Base-by-base conservation (phyloP, 1,140 invertebrate genomes). In the Brachionus sp. region DNA sequence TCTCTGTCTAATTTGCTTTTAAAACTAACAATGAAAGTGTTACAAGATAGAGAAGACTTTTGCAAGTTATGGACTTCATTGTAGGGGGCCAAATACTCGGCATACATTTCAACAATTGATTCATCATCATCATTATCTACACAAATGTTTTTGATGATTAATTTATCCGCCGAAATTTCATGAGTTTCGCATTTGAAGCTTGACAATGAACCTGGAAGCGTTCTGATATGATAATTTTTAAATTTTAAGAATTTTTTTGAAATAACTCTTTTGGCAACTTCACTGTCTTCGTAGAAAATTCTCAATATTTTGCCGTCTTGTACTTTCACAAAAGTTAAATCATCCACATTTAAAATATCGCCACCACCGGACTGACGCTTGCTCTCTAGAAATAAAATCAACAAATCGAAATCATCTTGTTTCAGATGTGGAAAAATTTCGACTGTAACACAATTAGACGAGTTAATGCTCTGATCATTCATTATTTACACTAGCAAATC, bases 61-160 rank as follows among this genome's bases (percentile, higher is more conserved):
- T 44, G 70, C 39, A 75, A 29, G 39, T 73, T 10, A 19, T 19
- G 7, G 3, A 50, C 19, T 46, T 75, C 39, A 29, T 75, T 75
- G 10, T 75, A 39, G 12, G 70, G 42, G 13, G 70, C 39, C 19
- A 75, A 46, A 46, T 75, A 33, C 19, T 75, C 70, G 25, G 70
- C 70, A 16, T 75, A 75, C 70, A 75, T 75, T 75, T 46, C 16
- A 25, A 75, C 19, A 13, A 75, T 75, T 7, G 70, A 75, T 13
- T 75, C 39, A 39, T 75, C 70, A 5, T 75, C 70, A 23, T 50
- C 12, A 7, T 42, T 13, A 19, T 50, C 19, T 2, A 46, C 6
- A 6, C 33, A 39, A 42, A 73, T 73, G 12, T 75, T 75, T 46
- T 46, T 39, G 3, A 75, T 25, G 3, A 75, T 44, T n/a, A 75